Percentiles rank a stretch among this genome's conserved stretches.
phyloP scores from a whole-genome alignment of 2,113 vertebrate species.

The Perccottus glenii region DNA sequence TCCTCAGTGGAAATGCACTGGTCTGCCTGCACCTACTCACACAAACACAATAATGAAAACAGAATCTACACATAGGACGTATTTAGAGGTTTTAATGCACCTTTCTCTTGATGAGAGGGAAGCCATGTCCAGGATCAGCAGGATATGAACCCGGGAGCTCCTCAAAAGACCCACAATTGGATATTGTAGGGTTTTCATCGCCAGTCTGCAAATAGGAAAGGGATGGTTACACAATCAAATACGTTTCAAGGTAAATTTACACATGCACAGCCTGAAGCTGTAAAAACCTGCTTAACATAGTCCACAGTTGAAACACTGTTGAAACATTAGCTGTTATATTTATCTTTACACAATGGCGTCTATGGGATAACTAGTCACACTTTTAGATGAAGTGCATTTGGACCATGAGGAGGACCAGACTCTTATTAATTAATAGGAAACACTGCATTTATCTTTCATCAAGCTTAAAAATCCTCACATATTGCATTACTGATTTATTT shows the following conservation, averaged over 20 bases:
- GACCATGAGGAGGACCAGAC: no score
- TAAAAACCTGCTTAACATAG: neutral
- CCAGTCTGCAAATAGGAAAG: constrained; percentile 74
- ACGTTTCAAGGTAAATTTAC: neutral
- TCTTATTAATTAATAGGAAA: no score
- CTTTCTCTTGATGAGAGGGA: constrained; percentile 94
- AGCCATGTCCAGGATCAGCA: constrained; percentile 87
- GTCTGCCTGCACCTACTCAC: constrained; percentile 86
- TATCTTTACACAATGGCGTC: no score
- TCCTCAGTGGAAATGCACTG: constrained; percentile 81
- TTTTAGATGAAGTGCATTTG: no score
- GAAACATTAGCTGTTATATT: neutral
- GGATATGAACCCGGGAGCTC: constrained; percentile 77
- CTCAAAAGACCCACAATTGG: constrained; percentile 76
- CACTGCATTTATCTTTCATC: no score
- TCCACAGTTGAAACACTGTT: constrained; percentile 3
- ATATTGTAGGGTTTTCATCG: constrained; percentile 84
- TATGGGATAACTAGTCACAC: no score
- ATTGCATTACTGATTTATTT: no score
- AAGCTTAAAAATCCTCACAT: no score
- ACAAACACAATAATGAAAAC: neutral
- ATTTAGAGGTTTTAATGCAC: constrained; percentile 67
- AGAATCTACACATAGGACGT: neutral
- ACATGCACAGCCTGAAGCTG: neutral
- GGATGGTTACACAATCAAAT: neutral